Conservation (phyloP, 2,888 invertebrate species). For the Camponotus fellah region DNA sequence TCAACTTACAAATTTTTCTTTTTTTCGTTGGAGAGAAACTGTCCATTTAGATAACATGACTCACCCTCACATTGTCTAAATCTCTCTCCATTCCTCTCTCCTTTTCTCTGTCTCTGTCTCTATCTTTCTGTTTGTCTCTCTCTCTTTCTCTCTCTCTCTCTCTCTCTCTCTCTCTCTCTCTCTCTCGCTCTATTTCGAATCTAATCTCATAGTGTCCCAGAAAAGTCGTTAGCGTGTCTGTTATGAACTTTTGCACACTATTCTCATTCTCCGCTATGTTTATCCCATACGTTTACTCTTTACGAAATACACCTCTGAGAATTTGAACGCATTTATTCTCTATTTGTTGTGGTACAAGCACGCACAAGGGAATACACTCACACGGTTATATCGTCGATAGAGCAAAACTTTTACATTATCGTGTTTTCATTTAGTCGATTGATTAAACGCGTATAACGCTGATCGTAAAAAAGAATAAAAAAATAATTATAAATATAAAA, state of each 20-base stretch:
- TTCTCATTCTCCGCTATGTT: conserved; percentile 32
- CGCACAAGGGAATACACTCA: conserved; percentile 1
- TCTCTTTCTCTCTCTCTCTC: too few relatives aligned
- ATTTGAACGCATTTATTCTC: conserved; percentile 33
- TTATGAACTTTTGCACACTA: conserved; percentile 54
- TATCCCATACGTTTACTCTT: conserved; percentile 22
- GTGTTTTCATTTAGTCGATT: neutral
- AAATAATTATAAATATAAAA: neutral
- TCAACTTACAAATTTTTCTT: neutral
- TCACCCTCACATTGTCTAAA: conserved; percentile 27
- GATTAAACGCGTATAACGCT: neutral
- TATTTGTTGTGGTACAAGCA: conserved; percentile 26
- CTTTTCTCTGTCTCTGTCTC: too few relatives aligned
- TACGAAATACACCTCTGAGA: conserved; percentile 27
- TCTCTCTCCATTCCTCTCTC: too few relatives aligned
- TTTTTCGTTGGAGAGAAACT: neutral
- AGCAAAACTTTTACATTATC: neutral
- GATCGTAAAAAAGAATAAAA: neutral
- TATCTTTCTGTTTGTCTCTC: too few relatives aligned
- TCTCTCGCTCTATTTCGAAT: conserved; percentile 43
- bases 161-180: too few relatives aligned
- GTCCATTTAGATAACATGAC: neutral
- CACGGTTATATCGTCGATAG: neutral
- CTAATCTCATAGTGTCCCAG: conserved; percentile 53
- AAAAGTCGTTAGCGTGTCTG: conserved; percentile 59